Evolutionary conservation across 2,888 invertebrate genomes (phyloP).

Genomic region (Ommatoiulus sabulosus): DNA sequence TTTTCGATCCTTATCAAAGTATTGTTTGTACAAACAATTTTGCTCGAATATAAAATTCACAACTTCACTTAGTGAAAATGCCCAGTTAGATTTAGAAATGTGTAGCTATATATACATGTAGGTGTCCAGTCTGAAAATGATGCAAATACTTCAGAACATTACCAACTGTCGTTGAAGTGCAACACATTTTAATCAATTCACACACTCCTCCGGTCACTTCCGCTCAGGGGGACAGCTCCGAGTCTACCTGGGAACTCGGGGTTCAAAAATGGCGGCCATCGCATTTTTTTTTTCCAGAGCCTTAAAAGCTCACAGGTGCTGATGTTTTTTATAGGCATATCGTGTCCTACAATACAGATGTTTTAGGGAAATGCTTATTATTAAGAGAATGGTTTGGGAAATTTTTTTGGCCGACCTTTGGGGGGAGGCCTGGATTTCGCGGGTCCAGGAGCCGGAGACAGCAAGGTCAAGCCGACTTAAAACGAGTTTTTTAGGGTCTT

Average conservation of each 20-base stretch:
- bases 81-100: too few species aligned
- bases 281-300: background rate
- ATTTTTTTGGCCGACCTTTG: background rate
- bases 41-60: too few species aligned
- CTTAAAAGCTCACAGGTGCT: background rate
- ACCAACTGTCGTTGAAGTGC: background rate
- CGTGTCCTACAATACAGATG: constrained; percentile 28
- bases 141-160: too few species aligned
- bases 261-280: background rate
- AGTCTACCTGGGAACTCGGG: background rate
- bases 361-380: constrained; percentile 34
- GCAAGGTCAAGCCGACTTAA: constrained; percentile 12
- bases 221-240: background rate
- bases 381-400: background rate
- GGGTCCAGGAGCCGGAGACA: constrained; percentile 34
- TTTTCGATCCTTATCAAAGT: too few species aligned
- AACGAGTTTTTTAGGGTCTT: constrained; percentile 27
- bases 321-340: constrained; percentile 28
- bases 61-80: too few species aligned
- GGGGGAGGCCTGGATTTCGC: background rate
- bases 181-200: background rate
- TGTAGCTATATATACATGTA: too few species aligned
- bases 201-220: background rate
- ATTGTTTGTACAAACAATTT: too few species aligned
- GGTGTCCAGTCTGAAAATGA: too few species aligned